These are phyloP conservation scores for Patella ulyssiponensis DNA, from an alignment of 2,888 invertebrate species.

Conservation along the genomic window DNA sequence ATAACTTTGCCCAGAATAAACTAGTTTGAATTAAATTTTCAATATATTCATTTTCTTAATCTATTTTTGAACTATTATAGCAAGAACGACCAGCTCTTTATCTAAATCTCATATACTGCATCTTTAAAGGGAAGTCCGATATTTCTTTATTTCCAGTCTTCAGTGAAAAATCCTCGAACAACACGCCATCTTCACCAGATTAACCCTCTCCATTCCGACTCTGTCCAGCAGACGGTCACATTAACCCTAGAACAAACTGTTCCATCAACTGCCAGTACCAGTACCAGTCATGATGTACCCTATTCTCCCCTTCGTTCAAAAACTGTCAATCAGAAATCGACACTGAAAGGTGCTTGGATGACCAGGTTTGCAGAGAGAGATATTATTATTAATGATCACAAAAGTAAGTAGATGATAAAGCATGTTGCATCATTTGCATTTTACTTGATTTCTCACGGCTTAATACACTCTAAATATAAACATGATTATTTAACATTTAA, in stretches of 20 bases:
- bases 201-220: conserved; percentile 45
- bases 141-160: conserved; percentile 40
- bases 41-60: no score
- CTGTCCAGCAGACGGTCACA: conserved; percentile 58
- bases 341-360: conserved; percentile 56
- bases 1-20: no score
- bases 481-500: no score
- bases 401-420: conserved; percentile 15
- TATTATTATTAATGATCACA: neutral
- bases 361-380: conserved; percentile 31
- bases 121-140: neutral
- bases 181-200: conserved; percentile 59
- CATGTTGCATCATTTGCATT: no score
- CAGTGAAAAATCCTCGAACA: conserved; percentile 61
- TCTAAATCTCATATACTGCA: no score
- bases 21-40: no score
- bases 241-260: conserved; percentile 50
- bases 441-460: no score
- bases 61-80: no score
- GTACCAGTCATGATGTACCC: neutral
- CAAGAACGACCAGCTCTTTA: no score
- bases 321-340: conserved; percentile 40
- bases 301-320: conserved; percentile 12
- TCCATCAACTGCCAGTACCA: conserved; percentile 5
- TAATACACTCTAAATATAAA: no score